A percentile compares a stretch with the other conserved stretches of the same genome.
phyloP scores from a whole-genome alignment of 1,140 invertebrate genomes.

The Aphis gossypii region DNA sequence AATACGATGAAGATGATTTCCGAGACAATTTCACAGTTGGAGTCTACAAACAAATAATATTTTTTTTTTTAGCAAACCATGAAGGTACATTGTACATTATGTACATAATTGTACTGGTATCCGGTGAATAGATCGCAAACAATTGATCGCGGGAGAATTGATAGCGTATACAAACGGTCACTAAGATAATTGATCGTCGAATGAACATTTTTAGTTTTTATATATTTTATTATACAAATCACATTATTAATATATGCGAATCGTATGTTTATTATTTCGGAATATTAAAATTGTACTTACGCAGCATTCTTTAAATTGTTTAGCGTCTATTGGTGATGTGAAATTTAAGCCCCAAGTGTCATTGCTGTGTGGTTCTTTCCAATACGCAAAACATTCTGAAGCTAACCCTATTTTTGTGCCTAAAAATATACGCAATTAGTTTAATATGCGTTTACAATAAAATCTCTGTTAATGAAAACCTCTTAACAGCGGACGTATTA shows the following conservation, averaged over 20 bases:
- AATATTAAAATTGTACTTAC: conserved; percentile 75
- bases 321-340: conserved; percentile 94
- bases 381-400: conserved; percentile 97
- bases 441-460: neutral
- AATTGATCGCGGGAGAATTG: no score
- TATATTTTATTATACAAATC: no score
- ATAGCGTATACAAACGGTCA: no score
- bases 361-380: conserved; percentile 95
- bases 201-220: no score
- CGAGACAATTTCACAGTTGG: conserved; percentile 96
- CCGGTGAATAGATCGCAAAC: no score
- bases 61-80: neutral
- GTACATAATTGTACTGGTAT: no score
- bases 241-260: no score
- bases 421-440: conserved; percentile 65
- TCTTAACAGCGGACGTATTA: neutral
- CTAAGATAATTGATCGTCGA: no score
- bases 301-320: conserved; percentile 96
- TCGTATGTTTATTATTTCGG: no score
- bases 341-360: conserved; percentile 99
- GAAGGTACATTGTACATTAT: neutral
- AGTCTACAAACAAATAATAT: conserved; percentile 72
- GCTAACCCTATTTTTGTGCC: conserved; percentile 95
- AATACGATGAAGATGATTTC: conserved; percentile 95
- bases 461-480: neutral